A percentile compares a stretch with the other conserved stretches of the same genome.
These are phyloP conservation scores for Edolisoma coerulescens DNA, from an alignment of 2,113 vertebrate genomes.

Conservation along the genomic window DNA sequence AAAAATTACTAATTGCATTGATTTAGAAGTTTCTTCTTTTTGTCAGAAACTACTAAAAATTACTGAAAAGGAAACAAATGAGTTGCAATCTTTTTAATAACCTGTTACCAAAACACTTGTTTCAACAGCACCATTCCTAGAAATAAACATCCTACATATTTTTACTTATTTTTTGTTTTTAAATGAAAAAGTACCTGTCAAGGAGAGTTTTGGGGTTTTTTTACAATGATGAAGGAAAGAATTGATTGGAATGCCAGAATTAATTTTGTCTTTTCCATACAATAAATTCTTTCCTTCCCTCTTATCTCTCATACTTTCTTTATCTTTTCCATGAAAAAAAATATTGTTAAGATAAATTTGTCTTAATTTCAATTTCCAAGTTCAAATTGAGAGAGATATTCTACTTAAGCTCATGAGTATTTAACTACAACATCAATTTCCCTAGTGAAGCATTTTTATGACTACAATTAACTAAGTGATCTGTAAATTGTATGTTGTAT, in stretches of 20 bases:
- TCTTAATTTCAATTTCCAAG: not conserved
- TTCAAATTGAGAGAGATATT: not conserved
- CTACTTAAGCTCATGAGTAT: not conserved
- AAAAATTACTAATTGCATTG: not conserved
- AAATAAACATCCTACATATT: not conserved
- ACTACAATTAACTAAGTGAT: not conserved
- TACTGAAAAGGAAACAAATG: not conserved
- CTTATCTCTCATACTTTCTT: not conserved
- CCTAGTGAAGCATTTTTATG: not conserved
- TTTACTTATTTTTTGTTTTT: not conserved
- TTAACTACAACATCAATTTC: not conserved
- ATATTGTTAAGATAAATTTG: not conserved
- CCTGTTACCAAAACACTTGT: not conserved
- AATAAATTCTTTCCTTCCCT: not conserved
- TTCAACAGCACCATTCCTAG: not conserved
- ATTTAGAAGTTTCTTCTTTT: not conserved
- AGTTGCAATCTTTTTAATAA: not conserved
- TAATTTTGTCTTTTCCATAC: not conserved
- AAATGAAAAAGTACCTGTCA: not conserved
- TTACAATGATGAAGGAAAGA: not conserved
- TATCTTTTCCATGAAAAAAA: not conserved
- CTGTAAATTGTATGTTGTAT: not conserved
- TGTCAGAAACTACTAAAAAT: not conserved
- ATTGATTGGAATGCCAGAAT: not conserved
- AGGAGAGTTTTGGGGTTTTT: not conserved